phyloP scores from a whole-genome alignment of 2,888 invertebrate genomes.

The Rhynchonema sp. region DNA sequence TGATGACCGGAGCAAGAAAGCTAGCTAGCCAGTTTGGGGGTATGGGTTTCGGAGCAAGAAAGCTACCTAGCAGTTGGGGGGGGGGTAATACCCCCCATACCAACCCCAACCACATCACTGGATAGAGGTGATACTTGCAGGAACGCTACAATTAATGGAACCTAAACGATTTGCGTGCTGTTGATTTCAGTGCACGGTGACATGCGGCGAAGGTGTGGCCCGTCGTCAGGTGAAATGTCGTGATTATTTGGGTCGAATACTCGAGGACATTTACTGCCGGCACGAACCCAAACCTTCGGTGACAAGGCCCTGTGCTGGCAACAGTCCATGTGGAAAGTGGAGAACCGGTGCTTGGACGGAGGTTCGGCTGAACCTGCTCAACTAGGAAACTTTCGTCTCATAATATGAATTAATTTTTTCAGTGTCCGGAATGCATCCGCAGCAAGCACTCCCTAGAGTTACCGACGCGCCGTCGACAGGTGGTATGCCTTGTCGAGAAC shows the following conservation, averaged over 20 bases:
- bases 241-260: background rate
- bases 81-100: too few species aligned
- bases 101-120: too few species aligned
- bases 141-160: too few species aligned
- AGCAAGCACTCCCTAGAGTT: background rate
- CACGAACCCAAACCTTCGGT: background rate
- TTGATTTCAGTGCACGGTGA: constrained; percentile 14
- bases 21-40: too few species aligned
- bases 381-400: background rate
- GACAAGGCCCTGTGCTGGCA: background rate
- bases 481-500: background rate
- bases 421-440: background rate
- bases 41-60: too few species aligned
- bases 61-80: too few species aligned
- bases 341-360: background rate
- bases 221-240: constrained; percentile 1
- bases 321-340: background rate
- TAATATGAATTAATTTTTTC: too few species aligned
- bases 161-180: background rate
- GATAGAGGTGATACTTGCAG: too few species aligned
- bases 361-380: background rate
- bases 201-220: constrained; percentile 24
- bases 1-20: too few species aligned
- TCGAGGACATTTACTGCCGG: background rate
- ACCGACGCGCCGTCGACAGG: background rate